Evolutionary conservation across 1,140 invertebrate species (phyloP).

Genomic region (Solenopsis fugax): DNA sequence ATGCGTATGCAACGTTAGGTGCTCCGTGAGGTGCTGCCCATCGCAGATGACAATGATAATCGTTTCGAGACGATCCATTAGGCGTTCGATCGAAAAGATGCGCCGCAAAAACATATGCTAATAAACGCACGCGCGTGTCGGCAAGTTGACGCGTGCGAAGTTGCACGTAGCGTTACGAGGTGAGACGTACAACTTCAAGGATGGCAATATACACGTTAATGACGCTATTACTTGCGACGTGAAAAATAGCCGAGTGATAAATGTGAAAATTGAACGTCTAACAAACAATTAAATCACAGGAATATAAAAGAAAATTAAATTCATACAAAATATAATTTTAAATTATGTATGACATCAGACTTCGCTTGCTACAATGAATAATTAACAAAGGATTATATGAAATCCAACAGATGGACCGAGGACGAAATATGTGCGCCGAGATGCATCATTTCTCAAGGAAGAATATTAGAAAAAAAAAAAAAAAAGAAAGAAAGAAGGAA

Average conservation of each 20-base stretch:
- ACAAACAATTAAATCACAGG: not conserved
- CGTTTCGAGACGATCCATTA: conserved; percentile 25
- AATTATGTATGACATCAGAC: not conserved
- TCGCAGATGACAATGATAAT: not conserved
- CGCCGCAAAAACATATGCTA: conserved; percentile 42
- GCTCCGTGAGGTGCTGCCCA: not conserved
- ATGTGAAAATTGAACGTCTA: not conserved
- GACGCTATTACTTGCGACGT: not conserved
- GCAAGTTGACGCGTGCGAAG: not conserved
- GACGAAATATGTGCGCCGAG: not conserved
- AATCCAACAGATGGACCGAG: not conserved
- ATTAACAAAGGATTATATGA: not conserved
- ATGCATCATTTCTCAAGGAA: not conserved
- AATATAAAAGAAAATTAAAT: conserved; percentile 10
- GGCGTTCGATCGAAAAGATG: conserved; percentile 44
- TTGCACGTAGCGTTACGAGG: conserved; percentile 26
- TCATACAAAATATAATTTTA: not conserved
- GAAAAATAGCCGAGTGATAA: conserved; percentile 46
- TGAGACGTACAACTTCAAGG: conserved; percentile 35
- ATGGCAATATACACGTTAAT: conserved; percentile 31
- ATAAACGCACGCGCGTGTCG: conserved; percentile 33
- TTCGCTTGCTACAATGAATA: not conserved
- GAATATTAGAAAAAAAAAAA: not conserved
- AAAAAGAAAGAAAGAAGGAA: not conserved
- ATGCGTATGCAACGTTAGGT: not conserved